phyloP scores from a whole-genome alignment of 1,140 invertebrate genomes.

The Drosophila varians region DNA sequence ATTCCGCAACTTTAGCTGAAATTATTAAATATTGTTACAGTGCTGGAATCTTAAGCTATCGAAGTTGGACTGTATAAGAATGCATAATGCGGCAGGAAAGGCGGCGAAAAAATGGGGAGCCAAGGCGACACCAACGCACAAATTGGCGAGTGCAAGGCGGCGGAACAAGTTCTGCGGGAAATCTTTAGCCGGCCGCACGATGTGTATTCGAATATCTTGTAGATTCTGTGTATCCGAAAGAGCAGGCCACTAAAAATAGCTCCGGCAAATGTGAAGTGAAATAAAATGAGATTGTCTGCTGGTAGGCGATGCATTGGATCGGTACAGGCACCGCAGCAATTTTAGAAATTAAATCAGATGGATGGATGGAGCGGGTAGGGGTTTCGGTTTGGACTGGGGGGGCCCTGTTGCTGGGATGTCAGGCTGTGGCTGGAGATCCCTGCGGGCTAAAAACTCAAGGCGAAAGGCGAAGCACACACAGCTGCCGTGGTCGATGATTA shows the following conservation, averaged over 20 bases:
- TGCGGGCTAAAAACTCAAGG: conserved; percentile 27
- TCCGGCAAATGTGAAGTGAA: conserved; percentile 63
- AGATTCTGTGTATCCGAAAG: conserved; percentile 42
- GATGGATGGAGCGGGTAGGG: conserved; percentile 48
- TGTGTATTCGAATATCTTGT: conserved; percentile 40
- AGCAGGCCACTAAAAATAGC: conserved; percentile 71
- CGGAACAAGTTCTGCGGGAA: conserved; percentile 52
- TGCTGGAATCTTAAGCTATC: neutral
- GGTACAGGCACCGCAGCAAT: conserved; percentile 46
- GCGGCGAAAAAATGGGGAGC: neutral
- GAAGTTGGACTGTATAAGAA: neutral
- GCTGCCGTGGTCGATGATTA: conserved; percentile 39
- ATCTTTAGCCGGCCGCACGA: conserved; percentile 15
- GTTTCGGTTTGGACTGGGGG: no score
- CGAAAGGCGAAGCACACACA: conserved; percentile 1
- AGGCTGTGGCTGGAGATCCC: conserved; percentile 43
- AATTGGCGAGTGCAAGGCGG: conserved; percentile 47
- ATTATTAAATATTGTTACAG: no score
- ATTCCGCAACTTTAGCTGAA: no score
- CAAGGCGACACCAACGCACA: conserved; percentile 49
- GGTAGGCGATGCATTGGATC: conserved; percentile 42
- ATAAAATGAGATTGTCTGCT: conserved; percentile 68
- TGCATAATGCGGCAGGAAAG: conserved; percentile 6
- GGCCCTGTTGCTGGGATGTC: conserved; percentile 1
- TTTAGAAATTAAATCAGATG: conserved; percentile 71